A percentile compares a stretch with the other conserved stretches of the same genome.
Evolutionary conservation across 64 coral and sea anemone genomes (phyloP).

Genomic region (Montipora foliosa): DNA sequence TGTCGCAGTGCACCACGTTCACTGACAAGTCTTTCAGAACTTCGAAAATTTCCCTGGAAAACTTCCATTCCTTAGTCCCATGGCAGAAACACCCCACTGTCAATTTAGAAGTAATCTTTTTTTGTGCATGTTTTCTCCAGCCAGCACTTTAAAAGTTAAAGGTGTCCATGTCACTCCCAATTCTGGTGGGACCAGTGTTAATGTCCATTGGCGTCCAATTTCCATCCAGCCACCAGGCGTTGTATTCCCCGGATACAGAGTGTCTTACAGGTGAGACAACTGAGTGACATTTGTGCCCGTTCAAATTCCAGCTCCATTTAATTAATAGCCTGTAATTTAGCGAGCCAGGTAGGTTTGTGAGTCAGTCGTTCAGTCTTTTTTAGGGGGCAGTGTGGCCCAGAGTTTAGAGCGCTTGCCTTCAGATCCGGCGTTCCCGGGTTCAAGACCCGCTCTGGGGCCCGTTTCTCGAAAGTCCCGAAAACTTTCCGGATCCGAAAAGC

Average conservation of each 20-base stretch:
- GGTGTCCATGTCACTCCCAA: neutral
- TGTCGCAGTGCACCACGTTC: too few species aligned
- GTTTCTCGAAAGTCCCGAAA: too few species aligned
- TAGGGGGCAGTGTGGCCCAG: too few species aligned
- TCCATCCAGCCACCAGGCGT: neutral
- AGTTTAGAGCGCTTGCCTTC: too few species aligned
- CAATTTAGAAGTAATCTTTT: neutral
- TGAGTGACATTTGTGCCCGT: neutral
- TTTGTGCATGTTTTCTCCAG: neutral
- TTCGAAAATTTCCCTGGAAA: too few species aligned
- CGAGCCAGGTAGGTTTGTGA: too few species aligned
- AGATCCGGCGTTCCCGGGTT: too few species aligned
- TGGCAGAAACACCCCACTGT: neutral
- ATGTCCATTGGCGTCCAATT: neutral
- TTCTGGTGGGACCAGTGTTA: neutral
- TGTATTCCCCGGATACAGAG: slow-evolving; percentile 9
- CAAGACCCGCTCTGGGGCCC: too few species aligned
- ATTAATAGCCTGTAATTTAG: too few species aligned
- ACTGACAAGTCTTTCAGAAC: too few species aligned
- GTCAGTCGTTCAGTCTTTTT: too few species aligned
- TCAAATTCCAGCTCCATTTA: neutral
- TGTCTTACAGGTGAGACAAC: slow-evolving; percentile 42
- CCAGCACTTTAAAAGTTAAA: neutral
- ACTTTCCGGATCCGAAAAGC: too few species aligned
- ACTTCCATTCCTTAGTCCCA: neutral